Base-by-base conservation (phyloP, 2,113 vertebrate species). In the Takifugu flavidus region DNA sequence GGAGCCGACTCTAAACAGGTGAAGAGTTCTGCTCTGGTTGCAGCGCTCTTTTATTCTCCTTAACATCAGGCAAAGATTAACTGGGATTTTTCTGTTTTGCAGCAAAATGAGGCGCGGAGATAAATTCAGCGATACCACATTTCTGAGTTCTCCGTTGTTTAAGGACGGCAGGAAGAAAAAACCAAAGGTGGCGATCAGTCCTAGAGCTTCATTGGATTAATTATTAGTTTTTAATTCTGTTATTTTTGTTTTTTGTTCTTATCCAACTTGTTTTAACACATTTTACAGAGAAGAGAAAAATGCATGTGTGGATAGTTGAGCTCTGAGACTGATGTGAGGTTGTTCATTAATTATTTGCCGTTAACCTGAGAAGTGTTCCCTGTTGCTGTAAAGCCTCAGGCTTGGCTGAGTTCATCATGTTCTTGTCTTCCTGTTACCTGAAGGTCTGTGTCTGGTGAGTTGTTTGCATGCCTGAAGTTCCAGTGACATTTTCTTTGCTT, bases 91-190 rank as follows among this genome's bases (percentile, higher is more conserved):
- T 27, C 25, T 34, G 34, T 49, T 28, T 29, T 67, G 60, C 80
- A 92, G 91, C 59, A 92, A 92, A 88, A 82, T 91, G 26, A 87
- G 91, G 8, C 91, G 90, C 52, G 89, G 87, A 27, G 91, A 91
- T 62, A 83, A 87, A 57, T 87, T 83, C 62, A 86, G 82, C 0
- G 87, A 92, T 28, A 76, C 45, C 55, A 56, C 12, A 39, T 91
- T 91, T 43, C 77, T 91, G 67, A 80, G 62, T 34, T 90, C 89
- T 10, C 89, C 89, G 0, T 26, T 87, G 2, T 89, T 79, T 31
- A 90, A 89, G 70, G 65, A 72, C 0, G 42, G 51, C 5, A 86
- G 64, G 61, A 88, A 70, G 53, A 88, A 76, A 68, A 85, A 69
- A 57, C 8, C 1, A 46, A 65, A 59, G 46, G 57, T 11, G 0